Base-by-base conservation (phyloP, 1,140 invertebrate species). In the Drosophila ogumai region DNA sequence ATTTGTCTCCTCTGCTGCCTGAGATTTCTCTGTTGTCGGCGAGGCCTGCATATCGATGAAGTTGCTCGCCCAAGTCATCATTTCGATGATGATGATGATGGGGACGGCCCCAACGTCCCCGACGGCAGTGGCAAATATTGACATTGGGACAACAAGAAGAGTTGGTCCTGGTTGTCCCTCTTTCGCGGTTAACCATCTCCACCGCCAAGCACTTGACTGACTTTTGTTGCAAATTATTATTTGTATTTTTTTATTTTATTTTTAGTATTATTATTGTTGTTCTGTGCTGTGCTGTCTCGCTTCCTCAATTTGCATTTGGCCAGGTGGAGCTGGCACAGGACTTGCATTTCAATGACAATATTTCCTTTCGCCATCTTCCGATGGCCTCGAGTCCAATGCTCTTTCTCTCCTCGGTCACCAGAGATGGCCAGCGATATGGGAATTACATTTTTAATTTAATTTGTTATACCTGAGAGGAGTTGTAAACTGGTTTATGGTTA, bases 321-420 rank as follows among this genome's bases (percentile, higher is more conserved):
- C 60, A 74, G 63, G 41, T 55, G 41, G 38, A 19, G 76, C 9
- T 47, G 61, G 78, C 68, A 59, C 79, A 87, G 82, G 82, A 87
- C 71, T 77, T 88, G 82, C 82, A 87, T 87, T 88, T 88, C 84
- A 87, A 87, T 87, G 82, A 87, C 84, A 87, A 79, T 65, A 87
- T 82, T 78, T 71, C 75, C 82, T 58, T 76, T 72, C 41, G 68
- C 68, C 68, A 41, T 72, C 66, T 72, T 58, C 54, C 67, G 67
- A 73, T 73, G 41, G 69, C 69, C 44, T 34, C 38, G 56, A 84
- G 81, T 76, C 60, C 81, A 84, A 74, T 81, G 79, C 73, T 64
- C 76, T 80, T 36, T 19, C 44, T 3, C 49, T 36, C 5, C 47
- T n/a, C 25, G 28, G 15, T 34, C 32, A 19, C 34, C 52, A 57